Conservation (phyloP, 2,113 vertebrate species). For the Neopipo cinnamomea region DNA sequence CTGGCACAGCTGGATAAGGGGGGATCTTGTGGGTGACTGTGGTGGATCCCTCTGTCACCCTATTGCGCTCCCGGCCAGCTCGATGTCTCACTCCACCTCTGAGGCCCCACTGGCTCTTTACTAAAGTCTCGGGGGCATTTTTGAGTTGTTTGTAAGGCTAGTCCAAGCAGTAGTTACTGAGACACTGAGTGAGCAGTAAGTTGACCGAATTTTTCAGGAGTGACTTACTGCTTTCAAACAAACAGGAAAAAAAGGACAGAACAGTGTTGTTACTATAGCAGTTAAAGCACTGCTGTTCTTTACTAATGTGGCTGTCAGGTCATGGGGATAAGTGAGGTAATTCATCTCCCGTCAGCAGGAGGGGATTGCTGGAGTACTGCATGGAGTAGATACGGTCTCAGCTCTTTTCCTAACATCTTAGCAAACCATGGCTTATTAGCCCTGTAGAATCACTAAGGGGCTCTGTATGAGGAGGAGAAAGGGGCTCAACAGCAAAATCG, state of each 20-base stretch:
- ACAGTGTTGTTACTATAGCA: not conserved
- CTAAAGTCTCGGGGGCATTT: not conserved
- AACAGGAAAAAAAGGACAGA: not conserved
- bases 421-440: not conserved
- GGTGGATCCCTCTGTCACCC: not conserved
- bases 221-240: not conserved
- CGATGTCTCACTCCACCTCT: fast-evolving
- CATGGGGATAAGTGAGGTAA: fast-evolving
- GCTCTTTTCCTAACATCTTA: not conserved
- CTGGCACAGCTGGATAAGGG: not conserved
- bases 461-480: not conserved
- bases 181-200: not conserved
- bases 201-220: not conserved
- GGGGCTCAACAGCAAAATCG: fast-evolving
- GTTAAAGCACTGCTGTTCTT: not conserved
- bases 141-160: not conserved
- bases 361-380: not conserved
- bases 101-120: not conserved
- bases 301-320: not conserved
- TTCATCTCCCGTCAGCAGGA: not conserved
- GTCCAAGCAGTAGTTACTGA: not conserved
- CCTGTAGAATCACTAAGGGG: not conserved
- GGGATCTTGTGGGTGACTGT: not conserved
- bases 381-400: not conserved
- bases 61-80: not conserved